Evolutionary conservation across 1,140 invertebrate genomes (phyloP).

Genomic region (Penaeus chinensis): DNA sequence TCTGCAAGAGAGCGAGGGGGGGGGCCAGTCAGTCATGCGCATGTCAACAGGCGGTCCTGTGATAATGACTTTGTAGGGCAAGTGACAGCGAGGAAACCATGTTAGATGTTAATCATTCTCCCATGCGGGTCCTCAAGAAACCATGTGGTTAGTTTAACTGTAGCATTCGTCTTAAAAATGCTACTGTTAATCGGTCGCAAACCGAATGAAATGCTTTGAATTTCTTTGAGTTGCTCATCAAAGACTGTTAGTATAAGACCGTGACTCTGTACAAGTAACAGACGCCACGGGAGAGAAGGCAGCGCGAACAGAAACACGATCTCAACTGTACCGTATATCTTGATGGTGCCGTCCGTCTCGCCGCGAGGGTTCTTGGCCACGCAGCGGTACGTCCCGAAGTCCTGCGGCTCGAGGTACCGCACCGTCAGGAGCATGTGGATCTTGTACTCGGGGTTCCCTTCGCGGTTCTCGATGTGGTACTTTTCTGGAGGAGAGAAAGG

Average conservation of each 20-base stretch:
- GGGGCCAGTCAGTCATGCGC: neutral
- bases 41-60: neutral
- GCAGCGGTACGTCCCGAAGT: slow-evolving; percentile 91
- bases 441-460: slow-evolving; percentile 69
- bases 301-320: neutral
- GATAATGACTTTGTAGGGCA: too few relatives aligned
- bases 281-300: too few relatives aligned
- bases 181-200: too few relatives aligned
- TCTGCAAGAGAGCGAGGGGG: slow-evolving; percentile 31
- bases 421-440: slow-evolving; percentile 65
- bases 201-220: too few relatives aligned
- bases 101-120: too few relatives aligned
- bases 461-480: slow-evolving; percentile 77
- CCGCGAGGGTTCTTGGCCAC: slow-evolving; percentile 92
- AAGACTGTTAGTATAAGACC: neutral
- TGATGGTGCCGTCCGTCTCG: slow-evolving; percentile 90
- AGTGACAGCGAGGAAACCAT: too few relatives aligned
- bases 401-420: slow-evolving; percentile 69
- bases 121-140: too few relatives aligned
- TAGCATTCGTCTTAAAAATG: too few relatives aligned
- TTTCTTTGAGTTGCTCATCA: too few relatives aligned
- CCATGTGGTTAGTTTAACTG: too few relatives aligned
- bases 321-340: slow-evolving; percentile 55
- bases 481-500: slow-evolving; percentile 70
- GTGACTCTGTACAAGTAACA: neutral